phyloP scores from a whole-genome alignment of 1,140 invertebrate genomes.

The Aphelenchoides fujianensis region DNA sequence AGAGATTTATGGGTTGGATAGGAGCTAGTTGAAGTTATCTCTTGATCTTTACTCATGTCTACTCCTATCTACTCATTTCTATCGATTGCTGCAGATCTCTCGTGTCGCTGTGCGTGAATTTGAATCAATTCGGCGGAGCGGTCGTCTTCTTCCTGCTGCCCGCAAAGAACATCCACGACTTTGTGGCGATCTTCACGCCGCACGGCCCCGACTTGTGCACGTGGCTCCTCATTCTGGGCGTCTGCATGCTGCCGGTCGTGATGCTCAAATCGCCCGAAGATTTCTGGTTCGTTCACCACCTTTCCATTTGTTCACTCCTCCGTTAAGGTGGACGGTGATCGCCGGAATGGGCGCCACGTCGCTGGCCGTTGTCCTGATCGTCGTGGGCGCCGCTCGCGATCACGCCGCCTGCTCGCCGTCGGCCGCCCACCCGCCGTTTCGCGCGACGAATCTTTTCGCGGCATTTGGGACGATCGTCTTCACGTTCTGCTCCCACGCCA shows the following conservation, averaged over 20 bases:
- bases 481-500: constrained; percentile 62
- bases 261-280: constrained; percentile 74
- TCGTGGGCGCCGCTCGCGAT: constrained; percentile 42
- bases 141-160: constrained; percentile 73
- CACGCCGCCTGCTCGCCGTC: constrained; percentile 37
- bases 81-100: constrained; percentile 55
- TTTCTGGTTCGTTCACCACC: constrained; percentile 67
- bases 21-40: constrained; percentile 6
- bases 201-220: constrained; percentile 68
- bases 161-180: constrained; percentile 66
- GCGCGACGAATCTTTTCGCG: constrained; percentile 30
- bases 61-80: background rate
- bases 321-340: constrained; percentile 42
- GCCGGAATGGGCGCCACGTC: constrained; percentile 36
- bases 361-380: constrained; percentile 51
- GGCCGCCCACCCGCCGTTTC: constrained; percentile 33
- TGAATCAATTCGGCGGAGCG: constrained; percentile 72
- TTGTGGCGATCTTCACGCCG: constrained; percentile 67
- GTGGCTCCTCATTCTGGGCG: constrained; percentile 70
- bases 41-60: no score
- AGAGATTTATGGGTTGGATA: background rate
- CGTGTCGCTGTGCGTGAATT: constrained; percentile 49
- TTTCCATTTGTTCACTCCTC: background rate
- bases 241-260: constrained; percentile 68
- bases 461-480: constrained; percentile 49